phyloP scores from a whole-genome alignment of 2,797 vertebrate genomes.

The Gorsachius magnificus region DNA sequence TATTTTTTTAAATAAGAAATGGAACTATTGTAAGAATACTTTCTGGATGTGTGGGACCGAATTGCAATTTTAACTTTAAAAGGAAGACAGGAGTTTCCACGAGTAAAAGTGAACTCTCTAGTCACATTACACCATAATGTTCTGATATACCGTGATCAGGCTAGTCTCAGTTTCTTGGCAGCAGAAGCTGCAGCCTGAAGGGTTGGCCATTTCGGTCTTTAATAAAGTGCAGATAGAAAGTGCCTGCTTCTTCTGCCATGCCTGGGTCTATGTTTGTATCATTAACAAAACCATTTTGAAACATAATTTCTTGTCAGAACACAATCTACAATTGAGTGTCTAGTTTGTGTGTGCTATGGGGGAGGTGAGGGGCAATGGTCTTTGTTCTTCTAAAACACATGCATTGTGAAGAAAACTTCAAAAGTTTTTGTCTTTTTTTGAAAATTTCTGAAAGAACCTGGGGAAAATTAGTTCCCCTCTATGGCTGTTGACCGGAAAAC shows the following conservation, averaged over 20 bases:
- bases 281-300: not conserved
- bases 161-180: not conserved
- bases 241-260: not conserved
- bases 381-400: not conserved
- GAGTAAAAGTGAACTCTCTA: not conserved
- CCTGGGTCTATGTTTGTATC: not conserved
- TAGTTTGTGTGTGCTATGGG: not conserved
- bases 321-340: not conserved
- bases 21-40: not conserved
- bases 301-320: not conserved
- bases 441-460: not conserved
- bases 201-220: not conserved
- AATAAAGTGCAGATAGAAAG: fast-evolving
- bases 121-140: fast-evolving
- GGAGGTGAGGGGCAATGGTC: fast-evolving
- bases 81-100: not conserved
- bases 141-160: not conserved
- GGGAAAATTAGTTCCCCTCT: not conserved
- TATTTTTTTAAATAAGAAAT: not conserved
- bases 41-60: fast-evolving
- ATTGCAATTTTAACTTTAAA: not conserved
- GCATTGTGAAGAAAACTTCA: not conserved
- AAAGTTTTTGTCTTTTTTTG: not conserved
- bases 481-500: not conserved
- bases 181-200: not conserved